Evolutionary conservation across 2,113 vertebrate genomes (phyloP).

Genomic region (Cisticola juncidis): DNA sequence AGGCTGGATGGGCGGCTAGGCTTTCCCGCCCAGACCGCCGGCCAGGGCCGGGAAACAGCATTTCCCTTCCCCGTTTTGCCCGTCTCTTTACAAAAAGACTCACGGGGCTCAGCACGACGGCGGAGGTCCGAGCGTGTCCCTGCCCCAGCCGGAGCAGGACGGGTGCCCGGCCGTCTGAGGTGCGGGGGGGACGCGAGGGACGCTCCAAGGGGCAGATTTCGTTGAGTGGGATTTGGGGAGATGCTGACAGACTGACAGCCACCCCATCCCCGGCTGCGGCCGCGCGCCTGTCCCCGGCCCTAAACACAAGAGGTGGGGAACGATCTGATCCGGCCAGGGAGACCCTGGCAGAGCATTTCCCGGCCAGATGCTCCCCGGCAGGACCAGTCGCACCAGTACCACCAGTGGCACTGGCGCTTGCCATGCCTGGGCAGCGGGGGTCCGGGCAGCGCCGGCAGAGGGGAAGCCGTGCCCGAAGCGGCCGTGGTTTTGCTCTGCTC

Average conservation of each 20-base stretch:
- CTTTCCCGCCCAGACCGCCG: not conserved
- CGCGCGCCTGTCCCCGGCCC: too few species aligned
- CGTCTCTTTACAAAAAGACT: not conserved
- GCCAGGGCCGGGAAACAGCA: not conserved
- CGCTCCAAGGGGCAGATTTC: not conserved
- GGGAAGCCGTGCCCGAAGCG: not conserved
- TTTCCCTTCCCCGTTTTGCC: not conserved
- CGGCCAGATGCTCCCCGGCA: not conserved
- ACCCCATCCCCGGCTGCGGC: not conserved
- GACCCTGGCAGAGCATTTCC: not conserved
- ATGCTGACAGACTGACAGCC: not conserved
- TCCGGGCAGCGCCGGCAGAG: not conserved
- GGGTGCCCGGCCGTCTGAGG: not conserved
- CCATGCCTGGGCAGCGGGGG: not conserved
- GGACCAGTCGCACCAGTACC: not conserved
- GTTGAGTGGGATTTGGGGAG: not conserved
- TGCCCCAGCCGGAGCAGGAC: not conserved
- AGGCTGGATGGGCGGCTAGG: not conserved
- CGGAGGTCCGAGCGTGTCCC: not conserved
- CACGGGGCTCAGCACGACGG: not conserved
- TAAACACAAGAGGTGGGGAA: not conserved
- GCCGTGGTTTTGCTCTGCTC: not conserved
- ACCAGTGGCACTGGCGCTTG: not conserved
- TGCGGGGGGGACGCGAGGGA: fast-evolving
- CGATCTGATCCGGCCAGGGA: not conserved